Conservation (phyloP, 2,797 vertebrate genomes). For the Pyrocephalus nanus region DNA sequence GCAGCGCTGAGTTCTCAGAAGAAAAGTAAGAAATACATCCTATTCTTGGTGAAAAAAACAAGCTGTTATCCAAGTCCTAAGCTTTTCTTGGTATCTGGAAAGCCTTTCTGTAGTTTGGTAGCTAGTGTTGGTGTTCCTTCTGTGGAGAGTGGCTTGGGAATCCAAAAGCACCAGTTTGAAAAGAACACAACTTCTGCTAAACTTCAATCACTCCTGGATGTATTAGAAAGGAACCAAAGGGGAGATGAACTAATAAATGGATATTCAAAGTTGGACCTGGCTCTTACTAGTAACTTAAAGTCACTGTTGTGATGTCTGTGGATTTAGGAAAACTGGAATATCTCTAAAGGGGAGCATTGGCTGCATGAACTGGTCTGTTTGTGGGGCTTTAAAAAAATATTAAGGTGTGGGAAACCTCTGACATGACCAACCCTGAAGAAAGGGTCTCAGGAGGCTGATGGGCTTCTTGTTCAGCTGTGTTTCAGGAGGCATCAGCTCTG, state of each 20-base stretch:
- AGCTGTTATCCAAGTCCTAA: neutral
- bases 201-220: accelerated
- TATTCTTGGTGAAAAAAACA: neutral
- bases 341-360: accelerated
- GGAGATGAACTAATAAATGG: neutral
- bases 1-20: neutral
- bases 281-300: neutral
- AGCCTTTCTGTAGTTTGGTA: neutral
- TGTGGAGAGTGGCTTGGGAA: neutral
- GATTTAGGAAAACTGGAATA: neutral
- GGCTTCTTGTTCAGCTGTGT: neutral
- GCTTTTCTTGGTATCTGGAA: neutral
- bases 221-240: neutral
- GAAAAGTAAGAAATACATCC: neutral
- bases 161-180: neutral
- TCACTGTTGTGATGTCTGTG: neutral
- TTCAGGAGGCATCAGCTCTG: neutral
- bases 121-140: neutral
- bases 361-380: neutral
- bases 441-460: neutral
- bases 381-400: neutral
- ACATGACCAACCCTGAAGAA: neutral
- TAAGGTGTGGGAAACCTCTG: neutral
- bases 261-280: accelerated
- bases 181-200: neutral